Evolutionary conservation across 1,140 invertebrate genomes (phyloP).

Genomic region (Magallana gigas): DNA sequence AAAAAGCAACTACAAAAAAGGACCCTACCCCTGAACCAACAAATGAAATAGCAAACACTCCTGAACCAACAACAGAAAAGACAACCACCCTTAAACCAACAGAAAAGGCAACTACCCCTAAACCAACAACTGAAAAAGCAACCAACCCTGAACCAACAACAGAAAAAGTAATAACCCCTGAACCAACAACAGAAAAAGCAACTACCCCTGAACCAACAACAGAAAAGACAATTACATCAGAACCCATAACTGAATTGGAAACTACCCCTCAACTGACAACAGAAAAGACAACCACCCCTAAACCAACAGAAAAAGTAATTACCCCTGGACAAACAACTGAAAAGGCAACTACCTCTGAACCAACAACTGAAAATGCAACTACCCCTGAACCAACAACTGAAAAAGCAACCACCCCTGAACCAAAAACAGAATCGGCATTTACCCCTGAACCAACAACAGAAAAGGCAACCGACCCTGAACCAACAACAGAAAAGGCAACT

Average conservation of each 20-base stretch:
- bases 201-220: neutral
- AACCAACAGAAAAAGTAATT: neutral
- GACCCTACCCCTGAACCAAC: neutral
- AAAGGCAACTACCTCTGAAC: neutral
- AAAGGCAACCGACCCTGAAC: neutral
- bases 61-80: neutral
- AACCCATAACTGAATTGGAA: no score
- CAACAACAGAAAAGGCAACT: neutral
- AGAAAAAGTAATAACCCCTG: neutral
- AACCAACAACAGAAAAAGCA: neutral
- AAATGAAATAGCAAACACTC: neutral
- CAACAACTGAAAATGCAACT: neutral
- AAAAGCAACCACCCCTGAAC: neutral
- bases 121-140: neutral
- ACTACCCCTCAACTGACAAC: no score
- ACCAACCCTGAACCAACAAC: neutral
- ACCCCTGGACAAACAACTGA: no score
- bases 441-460: neutral
- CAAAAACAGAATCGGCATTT: neutral
- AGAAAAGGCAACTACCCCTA: neutral
- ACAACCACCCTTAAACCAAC: neutral
- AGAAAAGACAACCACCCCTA: no score
- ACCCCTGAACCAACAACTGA: neutral
- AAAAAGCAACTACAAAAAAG: no score
- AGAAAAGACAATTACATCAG: no score